phyloP scores from a whole-genome alignment of 2,797 vertebrate species.

The Tangara arthus region DNA sequence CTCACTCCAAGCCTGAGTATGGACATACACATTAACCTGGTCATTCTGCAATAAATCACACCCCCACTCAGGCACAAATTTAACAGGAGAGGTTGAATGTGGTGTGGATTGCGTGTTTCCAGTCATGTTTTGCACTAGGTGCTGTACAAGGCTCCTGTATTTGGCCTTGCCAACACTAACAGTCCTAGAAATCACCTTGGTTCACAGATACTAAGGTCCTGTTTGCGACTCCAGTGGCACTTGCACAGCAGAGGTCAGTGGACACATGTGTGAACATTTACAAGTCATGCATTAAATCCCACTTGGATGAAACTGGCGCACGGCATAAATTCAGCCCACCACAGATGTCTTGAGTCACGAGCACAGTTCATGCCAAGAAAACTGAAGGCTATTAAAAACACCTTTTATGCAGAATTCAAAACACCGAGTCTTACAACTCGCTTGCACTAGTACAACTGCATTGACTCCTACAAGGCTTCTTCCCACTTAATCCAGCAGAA shows the following conservation, averaged over 20 bases:
- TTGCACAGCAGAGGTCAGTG: neutral
- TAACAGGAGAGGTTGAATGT: neutral
- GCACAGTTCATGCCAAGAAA: neutral
- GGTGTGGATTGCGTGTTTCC: accelerated
- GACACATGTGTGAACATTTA: neutral
- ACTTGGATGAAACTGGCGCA: neutral
- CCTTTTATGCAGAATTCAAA: neutral
- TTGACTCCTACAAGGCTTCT: neutral
- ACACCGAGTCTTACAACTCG: neutral
- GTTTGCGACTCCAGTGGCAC: neutral
- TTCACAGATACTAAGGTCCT: neutral
- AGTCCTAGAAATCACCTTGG: neutral
- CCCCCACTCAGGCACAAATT: neutral
- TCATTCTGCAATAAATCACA: neutral
- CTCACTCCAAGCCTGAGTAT: neutral
- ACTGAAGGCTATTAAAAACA: neutral
- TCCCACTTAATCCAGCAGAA: neutral
- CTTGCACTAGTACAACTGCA: neutral
- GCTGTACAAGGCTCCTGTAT: neutral
- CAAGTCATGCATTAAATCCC: neutral
- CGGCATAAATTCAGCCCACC: neutral
- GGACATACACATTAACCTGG: neutral
- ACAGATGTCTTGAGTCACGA: neutral
- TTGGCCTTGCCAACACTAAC: neutral
- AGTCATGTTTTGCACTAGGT: neutral